Evolutionary conservation across 2,888 invertebrate genomes (phyloP).

Genomic region (Steinernema scapterisci): DNA sequence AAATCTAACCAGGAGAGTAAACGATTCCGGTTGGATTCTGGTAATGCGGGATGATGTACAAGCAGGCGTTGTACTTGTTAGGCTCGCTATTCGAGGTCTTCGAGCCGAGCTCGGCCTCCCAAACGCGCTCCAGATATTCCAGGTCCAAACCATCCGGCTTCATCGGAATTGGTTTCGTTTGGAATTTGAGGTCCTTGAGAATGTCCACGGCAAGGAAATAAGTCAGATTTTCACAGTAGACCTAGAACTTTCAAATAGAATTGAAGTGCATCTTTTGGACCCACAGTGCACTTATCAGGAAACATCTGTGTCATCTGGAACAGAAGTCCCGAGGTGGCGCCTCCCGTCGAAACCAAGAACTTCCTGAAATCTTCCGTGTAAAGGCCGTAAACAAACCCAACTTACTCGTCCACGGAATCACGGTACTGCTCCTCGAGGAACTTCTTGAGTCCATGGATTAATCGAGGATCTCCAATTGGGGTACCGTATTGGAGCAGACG

Average conservation of each 20-base stretch:
- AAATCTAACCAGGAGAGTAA: constrained; percentile 34
- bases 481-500: constrained; percentile 43
- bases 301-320: constrained; percentile 70
- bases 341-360: constrained; percentile 73
- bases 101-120: constrained; percentile 14
- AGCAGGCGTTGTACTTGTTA: constrained; percentile 71
- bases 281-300: constrained; percentile 69
- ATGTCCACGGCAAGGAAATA: constrained; percentile 74
- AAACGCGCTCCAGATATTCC: constrained; percentile 69
- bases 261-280: background rate
- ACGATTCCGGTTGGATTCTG: constrained; percentile 74
- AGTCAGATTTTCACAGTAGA: constrained; percentile 75
- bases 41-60: constrained; percentile 73
- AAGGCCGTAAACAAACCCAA: background rate
- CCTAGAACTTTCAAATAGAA: background rate
- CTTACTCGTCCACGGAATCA: constrained; percentile 26
- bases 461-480: constrained; percentile 36
- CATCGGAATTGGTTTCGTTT: constrained; percentile 68
- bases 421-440: constrained; percentile 40
- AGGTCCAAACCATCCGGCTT: constrained; percentile 72
- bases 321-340: constrained; percentile 74
- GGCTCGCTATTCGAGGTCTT: background rate
- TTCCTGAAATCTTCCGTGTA: constrained; percentile 67
- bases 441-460: constrained; percentile 35
- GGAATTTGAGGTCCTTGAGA: constrained; percentile 72